phyloP scores from a whole-genome alignment of 1,140 invertebrate species.

The Leptopilina clavipes region DNA sequence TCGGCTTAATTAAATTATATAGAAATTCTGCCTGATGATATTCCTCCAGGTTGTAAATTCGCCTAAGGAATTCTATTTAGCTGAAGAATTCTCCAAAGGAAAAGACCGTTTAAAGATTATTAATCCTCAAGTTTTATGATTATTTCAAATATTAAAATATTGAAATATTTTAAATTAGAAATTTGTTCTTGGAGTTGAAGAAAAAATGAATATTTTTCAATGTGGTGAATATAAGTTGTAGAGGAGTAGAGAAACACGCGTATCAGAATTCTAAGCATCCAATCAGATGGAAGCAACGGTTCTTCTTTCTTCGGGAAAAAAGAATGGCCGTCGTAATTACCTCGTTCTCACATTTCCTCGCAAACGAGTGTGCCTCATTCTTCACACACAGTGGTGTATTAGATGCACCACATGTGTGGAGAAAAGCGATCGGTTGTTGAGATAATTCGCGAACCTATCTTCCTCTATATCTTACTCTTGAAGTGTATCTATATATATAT shows the following conservation, averaged over 20 bases:
- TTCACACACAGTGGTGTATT: slow-evolving; percentile 6
- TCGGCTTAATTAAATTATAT: too few species aligned
- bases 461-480: slow-evolving; percentile 3
- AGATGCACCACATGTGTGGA: slow-evolving; percentile 20
- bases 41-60: too few species aligned
- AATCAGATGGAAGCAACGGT: slow-evolving; percentile 22
- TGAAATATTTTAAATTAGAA: too few species aligned
- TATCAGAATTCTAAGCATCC: slow-evolving; percentile 2
- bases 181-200: too few species aligned
- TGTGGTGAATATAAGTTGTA: not conserved
- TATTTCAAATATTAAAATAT: too few species aligned
- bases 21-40: too few species aligned
- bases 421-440: slow-evolving; percentile 8
- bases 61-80: too few species aligned
- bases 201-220: too few species aligned
- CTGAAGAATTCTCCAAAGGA: too few species aligned
- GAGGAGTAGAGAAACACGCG: not conserved
- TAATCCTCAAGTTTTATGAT: too few species aligned
- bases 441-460: slow-evolving; percentile 30
- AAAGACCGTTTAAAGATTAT: too few species aligned
- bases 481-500: not conserved
- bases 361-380: slow-evolving; percentile 12
- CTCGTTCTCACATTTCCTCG: slow-evolving; percentile 26
- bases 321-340: slow-evolving; percentile 4
- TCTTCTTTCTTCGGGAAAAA: not conserved